Evolutionary conservation across 2,113 vertebrate species (phyloP), one percentile per base, ranked within the genome.

Genomic region (Myotis davidii): DNA sequence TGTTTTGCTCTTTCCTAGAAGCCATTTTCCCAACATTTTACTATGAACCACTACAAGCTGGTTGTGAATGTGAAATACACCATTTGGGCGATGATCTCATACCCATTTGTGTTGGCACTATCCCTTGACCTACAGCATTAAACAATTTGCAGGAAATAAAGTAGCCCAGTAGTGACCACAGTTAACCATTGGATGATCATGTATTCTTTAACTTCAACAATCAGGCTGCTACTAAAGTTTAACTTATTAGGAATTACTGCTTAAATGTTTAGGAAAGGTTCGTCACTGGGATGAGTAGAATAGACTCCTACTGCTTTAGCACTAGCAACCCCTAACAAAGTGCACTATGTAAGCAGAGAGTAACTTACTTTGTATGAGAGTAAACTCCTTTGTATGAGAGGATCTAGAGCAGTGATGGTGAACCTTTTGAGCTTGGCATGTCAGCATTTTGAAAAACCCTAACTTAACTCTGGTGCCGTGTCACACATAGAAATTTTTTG

Each of bases 251-350:
- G 14, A 9, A 85, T 64, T 45, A 29, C 74, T 34, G 8, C 65
- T 88, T 96, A 83, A 37, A 61, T 87, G 42, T 67, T 90, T n/a
- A 78, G 65, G 29, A 73, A 88, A 70, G 3, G 17, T 9, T 94
- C 23, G n/a, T 91, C 61, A 34, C 12, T 56, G 17, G 9, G 3
- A 16, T 92, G 21, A 67, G 6, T 77, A 78, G 27, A 37, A 23
- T 29, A 32, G 32, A 94, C 37, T 85, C 23, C 13, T 27, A 59
- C 20, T 13, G 39, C 54, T 69, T 67, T 54, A 77, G 14, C n/a
- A 20, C 9, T 70, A 82, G 37, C 6, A 42, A 18, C 6, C 52
- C 20, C 48, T 82, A 84, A 52, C 23, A 6, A 25, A 37, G 56
- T 73, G 11, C 25, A 50, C 84, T 67, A 1, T 25, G 7, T 69